Base-by-base conservation (phyloP, 2,797 vertebrate genomes). In the Cynodonichthys magdalenae region DNA sequence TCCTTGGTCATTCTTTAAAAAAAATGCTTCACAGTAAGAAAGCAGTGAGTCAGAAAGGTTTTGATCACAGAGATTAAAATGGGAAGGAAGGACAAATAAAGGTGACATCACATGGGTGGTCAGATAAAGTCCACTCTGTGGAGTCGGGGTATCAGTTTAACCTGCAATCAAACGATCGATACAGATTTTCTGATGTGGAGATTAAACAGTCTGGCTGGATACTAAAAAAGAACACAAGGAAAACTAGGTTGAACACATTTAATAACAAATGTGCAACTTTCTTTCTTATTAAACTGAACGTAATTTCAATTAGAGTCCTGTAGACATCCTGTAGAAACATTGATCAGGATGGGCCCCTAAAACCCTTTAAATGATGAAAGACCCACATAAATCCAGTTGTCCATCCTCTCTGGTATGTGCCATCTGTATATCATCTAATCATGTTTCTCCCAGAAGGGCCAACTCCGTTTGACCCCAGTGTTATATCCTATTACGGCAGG, bases 371-470 rank as follows among this genome's bases (percentile, higher is more conserved):
- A 27, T 47, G 56, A 45, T 19, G 4, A 66, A 45, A 57, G 51
- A 48, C 41, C 48, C 34, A 15, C 45, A 66, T 15, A 59, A 52
- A 76, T 28, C 61, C 50, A 47, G 53, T 29, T 8, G 17, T 49
- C 34, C 15, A 4, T 4, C 71, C 47, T 61, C 48, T 27, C 18
- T 45, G 31, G 12, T 34, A 19, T 18, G 56, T 50, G 72, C 85
- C 84, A 87, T 90, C 87, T 90, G 87, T 63, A 64, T 52, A 45
- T 77, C 76, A 77, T 86, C 82, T 74, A 83, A 84, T 89, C 72
- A 72, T n/a, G 65, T 55, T 59, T 29, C 66, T 69, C 77, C 77
- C 79, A 1, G 45, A 2, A 72, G 77, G 74, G 19, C 45, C 71
- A 45, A 10, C 72, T 74, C 67, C 58, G 15, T 75, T 80, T 87